phyloP scores from a whole-genome alignment of 2,888 invertebrate species.

The Tipula lateralis region DNA sequence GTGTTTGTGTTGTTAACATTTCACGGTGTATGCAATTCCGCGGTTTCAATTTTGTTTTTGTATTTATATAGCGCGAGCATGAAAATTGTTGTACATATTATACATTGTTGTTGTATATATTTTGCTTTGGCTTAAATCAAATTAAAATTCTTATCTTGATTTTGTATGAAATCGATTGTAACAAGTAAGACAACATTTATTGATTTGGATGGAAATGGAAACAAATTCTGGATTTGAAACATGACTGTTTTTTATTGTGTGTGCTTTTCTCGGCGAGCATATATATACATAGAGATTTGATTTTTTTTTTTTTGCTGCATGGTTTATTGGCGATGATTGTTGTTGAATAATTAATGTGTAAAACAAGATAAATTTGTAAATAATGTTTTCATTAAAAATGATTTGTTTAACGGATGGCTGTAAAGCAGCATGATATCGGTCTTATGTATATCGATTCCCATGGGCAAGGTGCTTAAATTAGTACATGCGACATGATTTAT shows the following conservation, averaged over 20 bases:
- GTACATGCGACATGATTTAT: background rate
- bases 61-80: background rate
- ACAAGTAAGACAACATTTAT: slow-evolving; percentile 19
- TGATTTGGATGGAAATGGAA: slow-evolving; percentile 19
- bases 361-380: slow-evolving; percentile 24
- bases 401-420: background rate
- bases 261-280: background rate
- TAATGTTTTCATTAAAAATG: slow-evolving; percentile 19
- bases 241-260: background rate
- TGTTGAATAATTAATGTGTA: slow-evolving; percentile 24
- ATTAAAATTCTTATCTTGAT: slow-evolving; percentile 24
- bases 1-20: slow-evolving; percentile 24
- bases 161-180: slow-evolving; percentile 6
- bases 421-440: background rate
- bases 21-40: background rate
- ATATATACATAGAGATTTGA: no score
- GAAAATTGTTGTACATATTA: background rate
- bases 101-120: background rate
- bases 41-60: background rate
- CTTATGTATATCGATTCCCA: background rate
- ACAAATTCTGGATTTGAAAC: background rate
- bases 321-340: slow-evolving; percentile 19
- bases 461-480: background rate
- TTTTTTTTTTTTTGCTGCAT: background rate
- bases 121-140: background rate